A percentile compares a stretch with the other conserved stretches of the same genome.
These are phyloP conservation scores for Tetragnatha montana DNA, from an alignment of 2,888 invertebrate genomes.

Conservation along the genomic window DNA sequence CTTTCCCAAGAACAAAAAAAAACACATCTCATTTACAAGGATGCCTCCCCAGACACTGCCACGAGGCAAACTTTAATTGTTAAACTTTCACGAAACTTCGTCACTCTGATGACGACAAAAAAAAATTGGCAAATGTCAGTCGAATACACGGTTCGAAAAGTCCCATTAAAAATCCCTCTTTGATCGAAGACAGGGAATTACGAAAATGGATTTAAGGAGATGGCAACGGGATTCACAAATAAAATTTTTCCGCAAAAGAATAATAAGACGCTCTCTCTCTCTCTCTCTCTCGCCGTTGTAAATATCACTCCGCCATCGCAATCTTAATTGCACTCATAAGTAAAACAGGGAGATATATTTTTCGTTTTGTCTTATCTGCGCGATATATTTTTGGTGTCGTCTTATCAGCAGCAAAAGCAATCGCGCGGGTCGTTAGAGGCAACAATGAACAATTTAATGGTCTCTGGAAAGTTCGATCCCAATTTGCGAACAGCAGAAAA, in stretches of 20 bases:
- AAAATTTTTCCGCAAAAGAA: conserved; percentile 11
- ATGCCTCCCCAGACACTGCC: not conserved
- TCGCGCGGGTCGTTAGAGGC: conserved; percentile 29
- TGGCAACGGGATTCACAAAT: not conserved
- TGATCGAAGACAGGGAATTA: not conserved
- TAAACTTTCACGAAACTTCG: not conserved
- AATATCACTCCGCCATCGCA: conserved; percentile 1
- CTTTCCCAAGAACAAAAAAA: not conserved
- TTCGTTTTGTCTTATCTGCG: not conserved
- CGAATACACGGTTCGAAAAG: not conserved
- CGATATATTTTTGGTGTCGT: not conserved
- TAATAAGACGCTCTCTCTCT: not conserved
- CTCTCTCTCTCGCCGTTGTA: no score
- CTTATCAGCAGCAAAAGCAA: conserved; percentile 10
- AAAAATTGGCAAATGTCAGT: not conserved
- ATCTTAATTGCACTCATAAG: conserved; percentile 20
- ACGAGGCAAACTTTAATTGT: not conserved
- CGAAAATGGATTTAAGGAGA: conserved; percentile 8
- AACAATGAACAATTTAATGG: conserved; percentile 50
- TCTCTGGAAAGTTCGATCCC: conserved; percentile 19
- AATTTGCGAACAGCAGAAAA: conserved; percentile 11
- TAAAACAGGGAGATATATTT: conserved; percentile 5
- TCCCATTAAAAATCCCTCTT: conserved; percentile 20
- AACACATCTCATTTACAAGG: not conserved
- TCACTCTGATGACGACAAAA: not conserved